A percentile compares a stretch with the other conserved stretches of the same genome.
Conservation (phyloP, 2,113 vertebrate genomes). For the Malurus elegans region DNA sequence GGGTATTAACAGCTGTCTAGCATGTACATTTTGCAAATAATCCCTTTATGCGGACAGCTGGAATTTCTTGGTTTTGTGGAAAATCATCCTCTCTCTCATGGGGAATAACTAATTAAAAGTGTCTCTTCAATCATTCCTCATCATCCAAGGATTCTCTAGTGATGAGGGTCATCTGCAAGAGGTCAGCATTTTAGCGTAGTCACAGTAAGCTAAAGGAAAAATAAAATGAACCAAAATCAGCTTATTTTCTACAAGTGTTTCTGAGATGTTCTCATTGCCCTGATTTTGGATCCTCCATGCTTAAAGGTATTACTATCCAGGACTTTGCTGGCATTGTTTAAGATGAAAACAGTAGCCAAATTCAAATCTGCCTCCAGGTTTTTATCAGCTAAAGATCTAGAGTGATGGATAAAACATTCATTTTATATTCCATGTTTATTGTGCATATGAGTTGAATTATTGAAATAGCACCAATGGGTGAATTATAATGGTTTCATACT, state of each 20-base stretch:
- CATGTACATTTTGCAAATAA: neutral
- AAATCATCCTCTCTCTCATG: neutral
- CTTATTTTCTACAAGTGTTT: neutral
- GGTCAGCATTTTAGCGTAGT: neutral
- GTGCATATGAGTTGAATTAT: neutral
- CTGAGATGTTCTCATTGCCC: neutral
- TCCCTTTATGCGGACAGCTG: neutral
- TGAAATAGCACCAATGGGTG: neutral
- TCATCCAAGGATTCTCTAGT: neutral
- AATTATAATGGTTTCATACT: neutral
- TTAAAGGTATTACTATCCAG: neutral
- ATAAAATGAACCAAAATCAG: neutral
- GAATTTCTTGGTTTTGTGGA: neutral
- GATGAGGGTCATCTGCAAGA: neutral
- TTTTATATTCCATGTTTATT: neutral
- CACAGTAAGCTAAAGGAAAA: neutral
- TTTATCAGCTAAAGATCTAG: neutral
- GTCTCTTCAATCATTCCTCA: neutral
- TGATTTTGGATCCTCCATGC: neutral
- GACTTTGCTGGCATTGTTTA: neutral
- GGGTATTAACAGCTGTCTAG: neutral
- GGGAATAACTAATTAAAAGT: neutral
- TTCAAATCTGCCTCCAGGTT: neutral
- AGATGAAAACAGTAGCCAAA: neutral
- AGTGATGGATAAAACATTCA: fast-evolving